Evolutionary conservation across 2,113 vertebrate species (phyloP), one percentile per base, ranked within the genome.

Genomic region (Cisticola juncidis): DNA sequence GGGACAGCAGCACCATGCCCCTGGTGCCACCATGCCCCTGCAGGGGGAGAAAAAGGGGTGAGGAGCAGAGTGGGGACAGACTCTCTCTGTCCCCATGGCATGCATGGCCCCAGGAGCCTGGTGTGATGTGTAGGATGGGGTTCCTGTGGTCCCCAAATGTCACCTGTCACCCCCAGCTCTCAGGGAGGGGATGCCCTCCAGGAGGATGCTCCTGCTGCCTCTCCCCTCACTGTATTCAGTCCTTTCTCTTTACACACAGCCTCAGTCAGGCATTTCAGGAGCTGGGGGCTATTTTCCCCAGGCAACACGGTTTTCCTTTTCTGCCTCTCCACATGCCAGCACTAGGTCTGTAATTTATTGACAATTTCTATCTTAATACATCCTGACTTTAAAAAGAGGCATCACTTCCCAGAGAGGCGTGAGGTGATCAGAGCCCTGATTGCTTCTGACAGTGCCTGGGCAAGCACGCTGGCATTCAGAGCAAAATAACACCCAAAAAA

Each of bases 371-470:
- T 74, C 88, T 88, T 95, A 88, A 92, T 77, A 86, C 28, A 81
- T 40, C 72, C 90, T 85, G 92, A 68, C 78, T 96, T 81, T 62
- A 81, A 92, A 93, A 93, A 88, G 73, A 69, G 77, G 50, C 35
- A 38, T 73, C 58, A 28, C 48, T 54, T 81, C 72, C 77, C 80
- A 54, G 57, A 54, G 57, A 15, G 28, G 84, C 29, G 54, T 8
- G 9, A 57, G 58, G 56, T 4, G 23, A 84, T 69, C 48, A 44
- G 85, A 50, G 45, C 31, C 60, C 70, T 20, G 2, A 28, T 24
- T 26, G 62, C 72, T 88, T 69, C 80, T 91, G 88, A 91, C 82
- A 84, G 73, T 15, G 62, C 50, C 86, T 66, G 26, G 69, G 42
- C 38, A 96, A 92, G 61, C 66, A 86, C 2, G 38, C 6, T 65